Base-by-base conservation (phyloP, 2,797 vertebrate genomes). In the Pseudochaenichthys georgianus region DNA sequence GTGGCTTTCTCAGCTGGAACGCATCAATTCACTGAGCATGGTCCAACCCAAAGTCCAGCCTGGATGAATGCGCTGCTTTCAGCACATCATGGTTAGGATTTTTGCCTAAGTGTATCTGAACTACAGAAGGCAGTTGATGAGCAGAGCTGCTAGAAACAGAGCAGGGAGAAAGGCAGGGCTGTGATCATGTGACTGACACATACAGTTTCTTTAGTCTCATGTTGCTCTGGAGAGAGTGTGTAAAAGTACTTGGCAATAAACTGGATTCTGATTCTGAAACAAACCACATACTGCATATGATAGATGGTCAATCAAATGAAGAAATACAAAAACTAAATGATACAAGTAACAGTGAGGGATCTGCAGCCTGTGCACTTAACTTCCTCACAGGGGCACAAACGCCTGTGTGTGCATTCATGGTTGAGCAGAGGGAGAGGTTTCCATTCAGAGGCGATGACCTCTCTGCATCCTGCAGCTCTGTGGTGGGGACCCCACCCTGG, bases 401-500 rank as follows among this genome's bases (percentile, higher is more conserved):
- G 19, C 72, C 50, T 50, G 73, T 75, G 66, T 69, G 53, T 69
- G 48, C 45, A 15, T 17, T 59, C 38, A n/a, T 13, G 58, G 73
- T 47, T 60, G 70, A 28, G 34, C 55, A 76, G 13, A 64, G 64
- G 81, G 77, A 87, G 69, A 65, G 67, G 71, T 69, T 81, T 89
- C 86, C 77, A 75, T 67, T 78, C 69, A 72, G 69, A 70, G 48
- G 59, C 2, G 84, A 64, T 58, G 81, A 88, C 85, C 83, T 83
- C 73, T 71, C 38, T 71, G 46, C 58, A 38, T 73, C 72, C 74
- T 38, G 60, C 75, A 72, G 52, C 64, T 61, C 67, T 91, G 89
- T 73, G 86, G 70, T 87, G 31, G 38, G 45, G 68, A 88, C 89
- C 87, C 77, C 88, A 84, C 88, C 89, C 91, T 81, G 80, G 23